These are phyloP conservation scores for Hirundichthys speculiger DNA, from an alignment of 2,113 vertebrate genomes.

Conservation along the genomic window DNA sequence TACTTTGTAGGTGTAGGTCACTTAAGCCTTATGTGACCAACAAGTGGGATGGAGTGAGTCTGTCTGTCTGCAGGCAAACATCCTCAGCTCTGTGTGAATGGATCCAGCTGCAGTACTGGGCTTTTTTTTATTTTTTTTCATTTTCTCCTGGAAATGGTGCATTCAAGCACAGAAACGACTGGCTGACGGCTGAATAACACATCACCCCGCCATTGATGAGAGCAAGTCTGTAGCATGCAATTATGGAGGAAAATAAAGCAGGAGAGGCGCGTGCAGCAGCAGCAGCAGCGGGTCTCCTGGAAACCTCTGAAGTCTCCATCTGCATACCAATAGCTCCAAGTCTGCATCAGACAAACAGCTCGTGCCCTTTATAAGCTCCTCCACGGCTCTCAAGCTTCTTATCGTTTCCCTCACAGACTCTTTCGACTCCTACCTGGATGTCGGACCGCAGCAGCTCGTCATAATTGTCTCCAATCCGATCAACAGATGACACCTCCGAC, in stretches of 20 bases:
- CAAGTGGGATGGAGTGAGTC: constrained; percentile 55
- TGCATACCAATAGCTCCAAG: constrained; percentile 56
- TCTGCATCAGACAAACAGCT: constrained; percentile 39
- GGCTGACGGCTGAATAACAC: constrained; percentile 37
- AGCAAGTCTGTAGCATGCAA: constrained; percentile 42
- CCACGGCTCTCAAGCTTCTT: background rate
- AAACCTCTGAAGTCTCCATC: constrained; percentile 49
- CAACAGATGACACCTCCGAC: constrained; percentile 63
- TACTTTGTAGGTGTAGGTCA: too few species aligned
- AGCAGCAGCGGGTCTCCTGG: constrained; percentile 43
- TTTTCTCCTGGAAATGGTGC: constrained; percentile 17
- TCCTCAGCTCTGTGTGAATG: constrained; percentile 1
- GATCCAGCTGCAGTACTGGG: constrained; percentile 22
- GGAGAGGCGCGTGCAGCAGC: constrained; percentile 26
- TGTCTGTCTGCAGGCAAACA: constrained; percentile 18
- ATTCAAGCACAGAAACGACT: constrained; percentile 30
- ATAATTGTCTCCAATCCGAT: constrained; percentile 63
- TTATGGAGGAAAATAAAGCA: constrained; percentile 23
- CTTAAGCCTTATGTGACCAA: constrained; percentile 40
- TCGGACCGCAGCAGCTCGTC: constrained; percentile 62
- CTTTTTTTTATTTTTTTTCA: background rate
- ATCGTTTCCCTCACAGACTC: background rate
- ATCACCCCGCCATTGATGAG: constrained; percentile 46
- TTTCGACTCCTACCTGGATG: constrained; percentile 61
- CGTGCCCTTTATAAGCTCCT: background rate